Conservation (phyloP, 2,888 invertebrate genomes). For the Cheilosia vernalis region DNA sequence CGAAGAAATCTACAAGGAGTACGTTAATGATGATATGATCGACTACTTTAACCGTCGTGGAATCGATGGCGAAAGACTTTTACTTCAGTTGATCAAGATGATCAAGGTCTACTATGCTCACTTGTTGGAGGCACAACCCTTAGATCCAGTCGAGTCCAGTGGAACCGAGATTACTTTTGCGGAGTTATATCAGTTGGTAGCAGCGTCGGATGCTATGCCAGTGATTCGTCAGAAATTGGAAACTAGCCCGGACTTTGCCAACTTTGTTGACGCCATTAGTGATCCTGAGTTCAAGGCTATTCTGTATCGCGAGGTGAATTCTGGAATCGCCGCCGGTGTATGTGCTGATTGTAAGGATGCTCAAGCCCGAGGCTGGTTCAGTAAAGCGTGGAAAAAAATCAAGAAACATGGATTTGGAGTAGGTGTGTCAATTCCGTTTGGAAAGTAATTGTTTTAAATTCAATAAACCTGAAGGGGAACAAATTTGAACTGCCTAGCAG, state of each 20-base stretch:
- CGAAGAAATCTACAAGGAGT: not conserved
- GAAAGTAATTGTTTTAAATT: not conserved
- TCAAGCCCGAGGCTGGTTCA: conserved; percentile 5
- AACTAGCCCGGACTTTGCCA: conserved; percentile 14
- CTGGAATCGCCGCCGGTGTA: not conserved
- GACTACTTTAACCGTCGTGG: conserved; percentile 8
- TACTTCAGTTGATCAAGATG: not conserved
- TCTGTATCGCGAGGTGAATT: not conserved
- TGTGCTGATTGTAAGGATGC: not conserved
- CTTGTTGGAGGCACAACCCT: not conserved
- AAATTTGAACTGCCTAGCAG: not conserved
- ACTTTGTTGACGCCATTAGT: not conserved
- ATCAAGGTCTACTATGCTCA: not conserved
- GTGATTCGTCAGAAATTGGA: conserved; percentile 1
- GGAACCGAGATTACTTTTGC: not conserved
- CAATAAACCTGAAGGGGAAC: not conserved
- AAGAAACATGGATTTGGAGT: conserved; percentile 10
- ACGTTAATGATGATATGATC: not conserved
- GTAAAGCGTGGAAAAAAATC: conserved; percentile 9
- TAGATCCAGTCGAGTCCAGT: not conserved
- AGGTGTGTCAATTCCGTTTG: conserved; percentile 10
- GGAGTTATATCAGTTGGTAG: not conserved
- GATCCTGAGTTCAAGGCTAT: conserved; percentile 27
- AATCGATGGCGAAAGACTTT: not conserved
- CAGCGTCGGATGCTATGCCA: not conserved